These are phyloP conservation scores for Thripadectes ignobilis DNA, from an alignment of 2,797 vertebrate species.

Conservation along the genomic window DNA sequence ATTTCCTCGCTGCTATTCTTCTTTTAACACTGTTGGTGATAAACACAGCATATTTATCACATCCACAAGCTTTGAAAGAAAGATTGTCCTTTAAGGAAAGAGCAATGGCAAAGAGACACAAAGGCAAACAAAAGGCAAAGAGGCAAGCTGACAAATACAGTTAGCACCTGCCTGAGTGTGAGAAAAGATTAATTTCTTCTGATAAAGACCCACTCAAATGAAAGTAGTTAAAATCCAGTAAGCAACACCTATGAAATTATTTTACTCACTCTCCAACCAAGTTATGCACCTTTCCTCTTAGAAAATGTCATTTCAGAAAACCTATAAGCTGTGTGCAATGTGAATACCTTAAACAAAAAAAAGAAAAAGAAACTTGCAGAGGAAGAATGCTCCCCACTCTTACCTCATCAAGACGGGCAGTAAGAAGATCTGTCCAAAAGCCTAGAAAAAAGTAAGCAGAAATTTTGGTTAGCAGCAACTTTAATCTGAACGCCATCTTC, in stretches of 20 bases:
- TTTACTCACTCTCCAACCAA: not conserved
- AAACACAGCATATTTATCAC: not conserved
- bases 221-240: not conserved
- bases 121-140: not conserved
- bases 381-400: not conserved
- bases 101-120: not conserved
- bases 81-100: not conserved
- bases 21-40: not conserved
- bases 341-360: not conserved
- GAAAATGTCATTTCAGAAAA: not conserved
- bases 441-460: slow-evolving; percentile 26
- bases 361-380: not conserved
- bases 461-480: not conserved
- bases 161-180: not conserved
- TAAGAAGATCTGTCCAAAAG: slow-evolving; percentile 66
- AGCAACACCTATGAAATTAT: not conserved
- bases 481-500: not conserved
- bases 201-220: not conserved
- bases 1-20: not conserved
- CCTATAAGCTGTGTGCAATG: not conserved
- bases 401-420: slow-evolving; percentile 56
- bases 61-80: not conserved
- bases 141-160: not conserved
- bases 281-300: not conserved
- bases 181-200: not conserved